These are phyloP conservation scores for Nymphicus hollandicus DNA, from an alignment of 2,113 vertebrate genomes.

Conservation along the genomic window DNA sequence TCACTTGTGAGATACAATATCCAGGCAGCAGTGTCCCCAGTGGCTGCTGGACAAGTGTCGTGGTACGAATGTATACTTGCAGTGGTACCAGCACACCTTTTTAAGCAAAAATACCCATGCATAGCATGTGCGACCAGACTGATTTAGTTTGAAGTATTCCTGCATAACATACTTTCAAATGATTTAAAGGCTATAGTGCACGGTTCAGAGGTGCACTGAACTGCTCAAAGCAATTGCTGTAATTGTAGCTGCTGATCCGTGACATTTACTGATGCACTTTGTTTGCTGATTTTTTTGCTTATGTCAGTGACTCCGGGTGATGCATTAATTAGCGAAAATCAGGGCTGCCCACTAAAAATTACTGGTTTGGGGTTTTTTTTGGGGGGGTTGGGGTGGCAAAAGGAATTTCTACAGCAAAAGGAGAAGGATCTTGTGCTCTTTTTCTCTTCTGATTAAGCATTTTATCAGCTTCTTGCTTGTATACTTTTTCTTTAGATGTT, in stretches of 20 bases:
- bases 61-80: neutral
- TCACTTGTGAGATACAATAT: neutral
- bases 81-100: neutral
- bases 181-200: neutral
- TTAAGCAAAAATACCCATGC: neutral
- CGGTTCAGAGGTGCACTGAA: neutral
- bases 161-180: neutral
- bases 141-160: neutral
- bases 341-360: neutral
- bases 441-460: neutral
- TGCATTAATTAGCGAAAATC: neutral
- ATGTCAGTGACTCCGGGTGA: fast-evolving
- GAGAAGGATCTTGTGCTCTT: neutral
- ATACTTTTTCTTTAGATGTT: neutral
- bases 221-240: neutral
- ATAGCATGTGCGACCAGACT: neutral
- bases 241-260: neutral
- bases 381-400: neutral
- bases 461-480: neutral
- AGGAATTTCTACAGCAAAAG: neutral
- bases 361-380: neutral
- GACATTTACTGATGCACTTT: neutral
- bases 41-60: neutral
- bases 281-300: neutral
- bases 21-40: neutral